Percentiles rank a stretch among this genome's conserved stretches.
Conservation (phyloP, 2,797 vertebrate genomes). For the Fratercula arctica region DNA sequence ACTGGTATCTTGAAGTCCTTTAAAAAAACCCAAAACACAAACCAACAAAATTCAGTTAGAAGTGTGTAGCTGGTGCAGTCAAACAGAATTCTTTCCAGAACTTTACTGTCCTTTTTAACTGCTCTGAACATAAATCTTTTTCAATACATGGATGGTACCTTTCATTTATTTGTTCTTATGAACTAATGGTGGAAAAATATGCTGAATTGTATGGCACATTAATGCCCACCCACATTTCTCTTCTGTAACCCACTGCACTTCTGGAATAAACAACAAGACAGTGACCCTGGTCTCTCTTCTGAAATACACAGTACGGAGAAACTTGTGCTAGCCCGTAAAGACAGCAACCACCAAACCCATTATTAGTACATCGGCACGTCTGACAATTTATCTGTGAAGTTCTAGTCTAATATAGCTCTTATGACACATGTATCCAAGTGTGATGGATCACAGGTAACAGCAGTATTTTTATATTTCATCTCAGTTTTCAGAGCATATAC, state of each 20-base stretch:
- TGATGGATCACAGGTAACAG: neutral
- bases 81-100: neutral
- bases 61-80: neutral
- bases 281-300: neutral
- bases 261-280: neutral
- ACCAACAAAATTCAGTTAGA: neutral
- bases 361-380: neutral
- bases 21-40: neutral
- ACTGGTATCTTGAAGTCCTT: neutral
- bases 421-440: accelerated
- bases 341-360: neutral
- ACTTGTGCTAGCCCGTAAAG: neutral
- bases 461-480: neutral
- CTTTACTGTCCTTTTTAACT: neutral
- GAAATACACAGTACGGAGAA: neutral
- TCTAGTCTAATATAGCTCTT: neutral
- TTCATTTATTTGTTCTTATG: neutral
- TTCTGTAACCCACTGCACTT: accelerated
- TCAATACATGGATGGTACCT: neutral
- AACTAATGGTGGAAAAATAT: neutral
- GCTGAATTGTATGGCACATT: neutral
- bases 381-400: neutral
- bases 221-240: neutral
- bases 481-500: neutral
- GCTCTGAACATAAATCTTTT: neutral